Evolutionary conservation across 1,140 invertebrate genomes (phyloP), one percentile per base, ranked within the genome.

Genomic region (Neomicropteryx cornuta): DNA sequence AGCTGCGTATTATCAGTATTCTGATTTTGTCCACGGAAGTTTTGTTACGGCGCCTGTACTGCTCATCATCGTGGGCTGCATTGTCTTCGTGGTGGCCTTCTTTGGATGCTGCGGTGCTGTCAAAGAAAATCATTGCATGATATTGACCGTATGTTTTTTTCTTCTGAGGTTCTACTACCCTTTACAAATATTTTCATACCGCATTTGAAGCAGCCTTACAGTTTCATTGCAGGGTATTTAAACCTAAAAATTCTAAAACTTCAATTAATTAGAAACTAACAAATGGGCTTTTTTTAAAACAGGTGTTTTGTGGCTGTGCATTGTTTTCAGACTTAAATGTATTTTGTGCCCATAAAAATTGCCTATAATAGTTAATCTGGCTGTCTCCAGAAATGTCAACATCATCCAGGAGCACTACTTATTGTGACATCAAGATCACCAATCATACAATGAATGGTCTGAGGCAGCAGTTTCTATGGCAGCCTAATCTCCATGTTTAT

Each of bases 71-170:
- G 78, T 88, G n/a, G 87, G 86, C 18, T 60, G 80, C n/a, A 73
- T 87, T 30, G 81, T 89, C 48, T 84, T 88, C 53, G 68, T 89
- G 30, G 81, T 88, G 11, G 83, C 86, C 19, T 89, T 90, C 69
- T 81, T 91, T 43, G 88, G 88, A 42, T 92, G 87, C 62, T 91
- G 86, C 46, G 88, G 87, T 14, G 87, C 87, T 11, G 67, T 87
- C 3, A 83, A 83, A 51, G 87, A 91, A 60, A 87, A 82, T 52
- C 79, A 84, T 46, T 89, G 85, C 64, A 87, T 90, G 85, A 80
- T 90, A 28, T 74, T 85, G 13, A 87, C 83, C 18, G 82, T 85
- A 63, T 72, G 73, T 65, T 22, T 21, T 18, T 37, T 13, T 38
- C 13, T 39, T 35, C 16, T 8, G 8, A 27, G 6, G 24, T 8